phyloP scores from a whole-genome alignment of 2,113 vertebrate species.

The Turnix velox region DNA sequence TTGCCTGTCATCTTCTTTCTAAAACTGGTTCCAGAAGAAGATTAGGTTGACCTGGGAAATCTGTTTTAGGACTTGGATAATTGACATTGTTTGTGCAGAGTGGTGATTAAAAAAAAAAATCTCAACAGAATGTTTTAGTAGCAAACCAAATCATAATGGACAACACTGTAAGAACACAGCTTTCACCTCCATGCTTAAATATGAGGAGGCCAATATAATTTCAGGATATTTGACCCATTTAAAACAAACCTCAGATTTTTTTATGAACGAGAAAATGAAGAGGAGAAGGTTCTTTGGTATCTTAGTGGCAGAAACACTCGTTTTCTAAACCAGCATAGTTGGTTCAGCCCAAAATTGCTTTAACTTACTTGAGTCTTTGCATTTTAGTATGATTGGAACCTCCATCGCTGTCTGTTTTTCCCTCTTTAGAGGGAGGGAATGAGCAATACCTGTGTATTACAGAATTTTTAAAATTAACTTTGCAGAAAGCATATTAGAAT shows the following conservation, averaged over 20 bases:
- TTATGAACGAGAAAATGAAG: background rate
- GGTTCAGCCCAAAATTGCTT: background rate
- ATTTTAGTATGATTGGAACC: background rate
- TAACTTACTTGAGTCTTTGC: background rate
- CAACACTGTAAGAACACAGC: background rate
- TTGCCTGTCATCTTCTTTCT: background rate
- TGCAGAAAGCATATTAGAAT: background rate
- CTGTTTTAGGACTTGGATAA: background rate
- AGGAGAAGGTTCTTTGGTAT: background rate
- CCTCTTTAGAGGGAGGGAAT: background rate
- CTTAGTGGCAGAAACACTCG: background rate
- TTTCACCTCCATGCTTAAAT: background rate
- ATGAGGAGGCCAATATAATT: background rate
- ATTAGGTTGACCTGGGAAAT: background rate
- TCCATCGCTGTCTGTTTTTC: background rate
- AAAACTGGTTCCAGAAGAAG: background rate
- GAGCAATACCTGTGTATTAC: background rate
- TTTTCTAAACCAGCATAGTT: background rate
- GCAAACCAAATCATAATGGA: background rate
- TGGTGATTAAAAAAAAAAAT: background rate
- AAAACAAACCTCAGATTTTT: background rate
- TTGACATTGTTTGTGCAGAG: background rate
- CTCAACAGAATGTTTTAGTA: background rate
- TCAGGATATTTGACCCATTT: background rate
- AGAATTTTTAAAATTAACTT: background rate